These are phyloP conservation scores for Phyllostomus hastatus DNA, from an alignment of 2,113 vertebrate species.

Conservation along the genomic window DNA sequence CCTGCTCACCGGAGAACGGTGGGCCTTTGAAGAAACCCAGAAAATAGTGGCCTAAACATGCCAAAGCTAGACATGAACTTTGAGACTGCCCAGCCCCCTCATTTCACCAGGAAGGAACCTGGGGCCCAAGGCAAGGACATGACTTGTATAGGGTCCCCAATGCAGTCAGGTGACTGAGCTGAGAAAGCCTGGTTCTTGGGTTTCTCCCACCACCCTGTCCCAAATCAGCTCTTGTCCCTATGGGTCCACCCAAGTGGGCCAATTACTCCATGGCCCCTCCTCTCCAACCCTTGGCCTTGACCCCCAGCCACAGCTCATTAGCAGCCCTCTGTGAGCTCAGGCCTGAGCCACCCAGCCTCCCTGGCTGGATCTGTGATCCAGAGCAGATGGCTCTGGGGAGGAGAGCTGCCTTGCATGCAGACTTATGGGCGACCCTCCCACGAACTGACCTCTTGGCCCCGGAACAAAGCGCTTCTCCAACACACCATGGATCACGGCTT, in stretches of 20 bases:
- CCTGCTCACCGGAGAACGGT: neutral
- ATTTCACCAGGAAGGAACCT: neutral
- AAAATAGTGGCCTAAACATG: neutral
- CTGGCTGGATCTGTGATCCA: neutral
- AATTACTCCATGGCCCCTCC: neutral
- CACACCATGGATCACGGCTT: conserved; percentile 69
- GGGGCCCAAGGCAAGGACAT: neutral
- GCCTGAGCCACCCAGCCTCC: neutral
- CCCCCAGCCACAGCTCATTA: neutral
- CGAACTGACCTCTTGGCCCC: conserved; percentile 41
- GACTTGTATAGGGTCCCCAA: neutral
- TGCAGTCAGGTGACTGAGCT: neutral
- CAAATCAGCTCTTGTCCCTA: neutral
- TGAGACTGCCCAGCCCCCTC: neutral
- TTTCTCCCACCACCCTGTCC: neutral
- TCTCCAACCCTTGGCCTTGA: neutral
- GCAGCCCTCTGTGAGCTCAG: neutral
- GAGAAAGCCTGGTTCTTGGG: neutral
- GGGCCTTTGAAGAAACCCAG: neutral
- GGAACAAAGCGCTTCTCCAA: conserved; percentile 73
- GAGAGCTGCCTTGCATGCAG: neutral
- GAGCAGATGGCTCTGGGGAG: conserved; percentile 6
- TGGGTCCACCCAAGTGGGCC: neutral
- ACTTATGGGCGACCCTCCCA: conserved; percentile 42
- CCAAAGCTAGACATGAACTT: neutral